Base-by-base conservation (phyloP, 2,797 vertebrate genomes). In the Garrulus glandarius region DNA sequence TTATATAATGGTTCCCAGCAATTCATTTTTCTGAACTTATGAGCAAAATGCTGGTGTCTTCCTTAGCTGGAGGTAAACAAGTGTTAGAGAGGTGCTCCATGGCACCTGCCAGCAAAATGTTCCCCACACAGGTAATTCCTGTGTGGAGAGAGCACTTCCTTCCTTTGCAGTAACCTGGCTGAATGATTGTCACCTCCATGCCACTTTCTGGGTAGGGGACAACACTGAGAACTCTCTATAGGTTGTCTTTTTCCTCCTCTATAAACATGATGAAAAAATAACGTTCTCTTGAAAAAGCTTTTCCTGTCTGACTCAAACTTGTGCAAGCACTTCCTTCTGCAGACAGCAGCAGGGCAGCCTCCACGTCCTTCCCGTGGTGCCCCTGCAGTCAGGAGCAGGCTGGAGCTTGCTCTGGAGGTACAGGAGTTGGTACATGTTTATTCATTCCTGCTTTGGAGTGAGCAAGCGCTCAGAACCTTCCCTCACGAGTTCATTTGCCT, bases 161-260 rank as follows among this genome's bases (percentile, higher is more conserved):
- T 37, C 76, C 72, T 32, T 15, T 59, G 63, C 63, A 71, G 0
- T 7, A 7, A 5, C 59, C 11, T 11, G 43, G 15, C 57, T 85
- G 50, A 30, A 1, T 57, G 24, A 1, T 0, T 3, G 9, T n/a
- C 6, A 1, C 34, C 77, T 77, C 77, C 55, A 11, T 46, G 59
- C 59, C 34, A 0, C 17, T 32, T 67, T 69, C 17, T 24, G 41
- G 57, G 36, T 0, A 27, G 47, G 68, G n/a, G 11, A 47, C 30
- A 27, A 0, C 11, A 5, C 34, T 17, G 4, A 43, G 39, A 22
- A 11, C 71, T 29, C 13, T 4, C 4, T 8, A 5, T 1, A 30
- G 43, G 49, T 15, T 26, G 18, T 36, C 34, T 19, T 39, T 22
- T 4, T 1, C 5, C 10, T 75, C 12, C 10, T 37, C 2, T 24